Base-by-base conservation (phyloP, 2,113 vertebrate species). In the Talpa occidentalis region DNA sequence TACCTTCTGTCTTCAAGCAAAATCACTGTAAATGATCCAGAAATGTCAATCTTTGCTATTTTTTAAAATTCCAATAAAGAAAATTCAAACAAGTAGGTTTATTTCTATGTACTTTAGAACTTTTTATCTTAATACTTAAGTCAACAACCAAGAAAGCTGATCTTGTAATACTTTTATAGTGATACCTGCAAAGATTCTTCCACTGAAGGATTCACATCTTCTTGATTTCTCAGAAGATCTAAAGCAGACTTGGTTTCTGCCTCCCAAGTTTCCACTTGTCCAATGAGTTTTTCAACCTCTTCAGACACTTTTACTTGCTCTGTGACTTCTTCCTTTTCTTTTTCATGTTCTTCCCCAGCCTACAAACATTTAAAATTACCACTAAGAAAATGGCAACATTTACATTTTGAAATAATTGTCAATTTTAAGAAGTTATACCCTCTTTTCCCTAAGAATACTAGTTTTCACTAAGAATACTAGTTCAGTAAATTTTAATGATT, bases 141-240 rank as follows among this genome's bases (percentile, higher is more conserved):
- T 94, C 15, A 22, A 0, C 0, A 49, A 10, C 32, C 74, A 93
- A 62, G 2, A 67, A 12, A 94, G 26, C 0, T 30, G n/a, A 19
- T 47, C 81, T 86, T 95, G 95, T 69, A 85, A 81, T 66, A 47
- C 70, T 10, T 2, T 9, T 35, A 88, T 19, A 52, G 81, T 93
- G 95, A 74, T 95, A 98, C 98, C 98, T 98, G 97, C 80, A 98
- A 96, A 67, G 26, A 37, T 32, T 96, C 90, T 67, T 91, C 83
- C 3, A 0, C 0, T 60, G 97, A 90, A 37, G 81, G 64, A n/a
- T 92, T 86, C 69, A 93, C 32, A 22, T 77, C 54, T 56, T 70
- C 84, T 52, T 94, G 9, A 0, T 28, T 88, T 47, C 83, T 32
- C 44, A 96, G 89, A 32, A 93, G 22, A 1, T 73, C 66, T 67